These are phyloP conservation scores for Micrastur ruficollis DNA, from an alignment of 2,797 vertebrate genomes.

Conservation along the genomic window DNA sequence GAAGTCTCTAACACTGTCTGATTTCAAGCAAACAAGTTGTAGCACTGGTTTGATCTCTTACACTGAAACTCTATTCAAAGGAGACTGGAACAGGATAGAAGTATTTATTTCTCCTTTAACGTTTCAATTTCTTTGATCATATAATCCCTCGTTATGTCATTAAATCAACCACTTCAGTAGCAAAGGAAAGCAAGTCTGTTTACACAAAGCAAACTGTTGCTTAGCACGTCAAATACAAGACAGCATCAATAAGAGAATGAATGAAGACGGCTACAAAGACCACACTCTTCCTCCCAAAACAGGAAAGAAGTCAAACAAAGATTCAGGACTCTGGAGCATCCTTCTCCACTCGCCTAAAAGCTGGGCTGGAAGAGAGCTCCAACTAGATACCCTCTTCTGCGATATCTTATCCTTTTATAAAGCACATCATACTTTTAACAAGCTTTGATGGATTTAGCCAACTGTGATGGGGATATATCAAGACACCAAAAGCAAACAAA, in stretches of 20 bases:
- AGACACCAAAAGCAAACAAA: slow-evolving; percentile 2
- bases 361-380: not conserved
- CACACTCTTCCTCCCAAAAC: not conserved
- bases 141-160: not conserved
- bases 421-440: not conserved
- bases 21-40: not conserved
- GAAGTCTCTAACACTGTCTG: not conserved
- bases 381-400: not conserved
- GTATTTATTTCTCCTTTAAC: not conserved
- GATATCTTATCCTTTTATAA: not conserved
- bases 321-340: not conserved
- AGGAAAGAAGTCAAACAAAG: not conserved
- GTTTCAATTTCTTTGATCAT: slow-evolving; percentile 11
- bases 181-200: not conserved
- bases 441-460: not conserved
- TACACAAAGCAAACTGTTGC: not conserved
- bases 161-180: not conserved
- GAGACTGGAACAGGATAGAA: not conserved
- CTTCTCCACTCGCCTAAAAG: not conserved
- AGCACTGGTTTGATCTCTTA: not conserved
- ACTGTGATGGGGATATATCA: not conserved
- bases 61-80: not conserved
- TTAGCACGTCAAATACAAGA: not conserved
- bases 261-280: not conserved
- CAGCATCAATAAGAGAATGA: not conserved